Conservation (phyloP, 2,113 vertebrate species). For the Callipepla californica region DNA sequence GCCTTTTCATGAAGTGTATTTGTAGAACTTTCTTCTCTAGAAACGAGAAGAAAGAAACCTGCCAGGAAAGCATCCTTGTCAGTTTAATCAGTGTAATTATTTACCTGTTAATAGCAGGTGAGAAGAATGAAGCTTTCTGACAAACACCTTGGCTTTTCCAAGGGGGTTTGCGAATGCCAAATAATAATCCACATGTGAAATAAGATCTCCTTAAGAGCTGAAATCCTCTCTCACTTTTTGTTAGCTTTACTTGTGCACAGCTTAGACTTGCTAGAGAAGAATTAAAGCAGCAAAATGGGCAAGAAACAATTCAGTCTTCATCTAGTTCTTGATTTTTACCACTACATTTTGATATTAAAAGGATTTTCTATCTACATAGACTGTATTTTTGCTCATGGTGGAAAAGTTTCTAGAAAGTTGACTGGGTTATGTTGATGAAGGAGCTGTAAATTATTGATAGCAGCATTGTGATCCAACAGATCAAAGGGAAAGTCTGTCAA, state of each 20-base stretch:
- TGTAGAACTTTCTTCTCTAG: neutral
- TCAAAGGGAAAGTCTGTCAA: neutral
- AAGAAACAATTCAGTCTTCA: neutral
- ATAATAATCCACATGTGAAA: neutral
- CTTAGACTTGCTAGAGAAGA: neutral
- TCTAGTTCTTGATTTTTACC: constrained; percentile 11
- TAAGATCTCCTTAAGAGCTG: neutral
- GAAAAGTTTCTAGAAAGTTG: neutral
- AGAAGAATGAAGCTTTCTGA: neutral
- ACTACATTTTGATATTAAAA: constrained; percentile 45
- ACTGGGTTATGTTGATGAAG: constrained; percentile 1
- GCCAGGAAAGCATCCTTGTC: neutral
- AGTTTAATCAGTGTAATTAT: neutral
- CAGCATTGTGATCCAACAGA: neutral
- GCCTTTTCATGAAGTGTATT: neutral
- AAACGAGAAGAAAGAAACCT: neutral
- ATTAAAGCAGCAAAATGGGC: neutral
- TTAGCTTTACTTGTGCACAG: neutral
- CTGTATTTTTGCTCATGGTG: neutral
- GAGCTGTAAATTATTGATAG: constrained; percentile 47
- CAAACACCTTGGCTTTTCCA: neutral
- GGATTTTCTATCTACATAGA: neutral
- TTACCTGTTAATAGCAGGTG: neutral
- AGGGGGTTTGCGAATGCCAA: neutral
- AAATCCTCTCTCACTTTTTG: neutral